phyloP scores from a whole-genome alignment of 2,113 vertebrate genomes.

The Salvelinus alpinus region DNA sequence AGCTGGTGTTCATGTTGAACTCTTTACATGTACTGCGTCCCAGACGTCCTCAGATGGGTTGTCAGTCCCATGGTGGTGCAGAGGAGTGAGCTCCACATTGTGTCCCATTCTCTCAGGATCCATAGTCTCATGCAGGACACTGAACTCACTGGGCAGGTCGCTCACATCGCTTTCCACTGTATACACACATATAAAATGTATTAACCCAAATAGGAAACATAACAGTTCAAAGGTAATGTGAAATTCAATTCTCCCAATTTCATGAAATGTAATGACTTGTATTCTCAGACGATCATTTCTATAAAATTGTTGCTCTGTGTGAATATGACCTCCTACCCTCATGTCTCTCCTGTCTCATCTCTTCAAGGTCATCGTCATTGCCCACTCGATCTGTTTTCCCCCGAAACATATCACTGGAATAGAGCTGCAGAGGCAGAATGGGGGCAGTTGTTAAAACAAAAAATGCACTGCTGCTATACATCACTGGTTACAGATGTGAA shows the following conservation, averaged over 20 bases:
- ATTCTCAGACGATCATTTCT: too few species aligned
- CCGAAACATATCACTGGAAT: slow-evolving; percentile 46
- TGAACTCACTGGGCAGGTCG: neutral
- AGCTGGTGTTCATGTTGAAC: neutral
- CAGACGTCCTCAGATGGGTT: neutral
- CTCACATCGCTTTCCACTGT: neutral
- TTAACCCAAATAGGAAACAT: too few species aligned
- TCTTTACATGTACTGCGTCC: slow-evolving; percentile 37
- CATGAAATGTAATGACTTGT: too few species aligned
- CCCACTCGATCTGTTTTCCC: neutral
- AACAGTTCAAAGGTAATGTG: too few species aligned
- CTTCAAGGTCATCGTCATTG: slow-evolving; percentile 43
- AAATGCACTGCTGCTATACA: neutral
- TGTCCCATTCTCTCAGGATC: slow-evolving; percentile 14
- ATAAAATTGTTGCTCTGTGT: neutral
- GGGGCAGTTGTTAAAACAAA: slow-evolving; percentile 4
- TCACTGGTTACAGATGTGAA: too few species aligned
- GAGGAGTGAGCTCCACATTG: slow-evolving; percentile 12
- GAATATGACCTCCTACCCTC: slow-evolving; percentile 44
- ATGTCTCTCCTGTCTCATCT: slow-evolving; percentile 36
- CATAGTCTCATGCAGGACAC: slow-evolving; percentile 37
- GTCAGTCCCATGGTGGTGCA: neutral
- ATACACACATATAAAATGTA: too few species aligned
- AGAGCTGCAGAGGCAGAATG: slow-evolving; percentile 55
- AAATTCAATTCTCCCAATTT: too few species aligned